Evolutionary conservation across 2,113 vertebrate genomes (phyloP), one percentile per base, ranked within the genome.

Genomic region (Malurus alboscapulatus): DNA sequence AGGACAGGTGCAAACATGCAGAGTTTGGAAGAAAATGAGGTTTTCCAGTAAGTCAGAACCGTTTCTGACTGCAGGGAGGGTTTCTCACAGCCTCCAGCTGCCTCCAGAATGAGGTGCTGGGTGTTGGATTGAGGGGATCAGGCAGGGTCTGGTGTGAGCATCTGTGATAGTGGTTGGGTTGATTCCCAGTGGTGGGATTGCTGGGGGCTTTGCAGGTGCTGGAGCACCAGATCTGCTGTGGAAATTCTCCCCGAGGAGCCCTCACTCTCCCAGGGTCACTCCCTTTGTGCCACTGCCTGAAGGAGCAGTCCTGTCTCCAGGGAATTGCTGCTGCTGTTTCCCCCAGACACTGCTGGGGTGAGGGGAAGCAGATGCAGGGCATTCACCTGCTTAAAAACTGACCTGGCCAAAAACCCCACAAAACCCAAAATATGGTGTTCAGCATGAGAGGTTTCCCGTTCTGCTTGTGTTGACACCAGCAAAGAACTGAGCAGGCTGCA

Each of bases 251-350:
- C 32, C 42, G 53, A 42, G 26, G 30, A 80, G 14, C 26, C 30
- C 1, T 1, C 0, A 0, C 12, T 59, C 13, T 57, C 59, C 57
- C 29, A 45, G 19, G 22, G 50, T 59, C 50, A 32, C 21, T 25
- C 14, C 6, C 18, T 80, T 61, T 45, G 26, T 71, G 69, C 42
- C 40, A 7, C 54, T 69, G 30, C 29, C 66, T 29, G 36, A 55
- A 84, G 69, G 27, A 62, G n/a, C 40, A 12, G 7, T 40, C 17
- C 10, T 29, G 19, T 25, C 34, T 73, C 50, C 65, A 17, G 14
- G 9, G 10, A 10, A 6, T 4, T 24, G 40, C 17, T 78, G 61
- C 65, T 87, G 50, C 54, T 54, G 3, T 27, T 72, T 58, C 42
- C 26, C 40, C 50, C 12, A 21, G 38, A 21, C 47, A 7, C 14